phyloP scores from a whole-genome alignment of 2,888 invertebrate genomes.

The Drosophila lutescens region DNA sequence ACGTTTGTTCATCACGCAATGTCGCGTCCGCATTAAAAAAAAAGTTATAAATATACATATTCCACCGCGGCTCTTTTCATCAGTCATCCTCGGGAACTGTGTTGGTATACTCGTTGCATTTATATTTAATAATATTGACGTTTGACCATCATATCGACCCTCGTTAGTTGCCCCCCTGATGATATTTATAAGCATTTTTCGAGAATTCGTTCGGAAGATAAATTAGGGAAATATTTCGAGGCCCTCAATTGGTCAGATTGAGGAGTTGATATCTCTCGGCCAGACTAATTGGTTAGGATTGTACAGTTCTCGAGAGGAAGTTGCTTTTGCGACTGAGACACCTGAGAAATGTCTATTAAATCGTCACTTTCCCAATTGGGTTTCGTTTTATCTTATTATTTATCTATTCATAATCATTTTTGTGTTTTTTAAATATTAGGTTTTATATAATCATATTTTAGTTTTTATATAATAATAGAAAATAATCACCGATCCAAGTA shows the following conservation, averaged over 20 bases:
- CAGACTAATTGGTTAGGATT: conserved; percentile 4
- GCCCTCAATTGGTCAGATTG: conserved; percentile 4
- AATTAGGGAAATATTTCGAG: conserved; percentile 23
- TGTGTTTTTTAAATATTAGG: too few relatives aligned
- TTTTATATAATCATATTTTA: too few relatives aligned
- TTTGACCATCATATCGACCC: conserved; percentile 63
- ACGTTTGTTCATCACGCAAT: conserved; percentile 78
- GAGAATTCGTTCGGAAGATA: conserved; percentile 7
- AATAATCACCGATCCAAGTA: too few relatives aligned
- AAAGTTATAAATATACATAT: conserved; percentile 2
- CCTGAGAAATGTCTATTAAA: background rate
- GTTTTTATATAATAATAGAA: too few relatives aligned
- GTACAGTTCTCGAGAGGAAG: conserved; percentile 4
- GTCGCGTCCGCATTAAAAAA: conserved; percentile 63
- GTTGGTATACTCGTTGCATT: conserved; percentile 44
- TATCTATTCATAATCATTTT: too few relatives aligned
- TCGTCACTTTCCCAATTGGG: background rate
- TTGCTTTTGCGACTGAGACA: background rate
- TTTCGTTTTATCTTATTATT: too few relatives aligned
- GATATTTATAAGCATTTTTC: conserved; percentile 23
- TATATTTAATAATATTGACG: conserved; percentile 72
- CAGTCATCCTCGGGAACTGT: conserved; percentile 38
- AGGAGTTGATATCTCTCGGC: conserved; percentile 5
- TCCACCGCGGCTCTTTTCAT: conserved; percentile 69
- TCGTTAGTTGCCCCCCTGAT: conserved; percentile 65